These are phyloP conservation scores for Drosophila anomalata DNA, from an alignment of 2,888 invertebrate species.

Conservation along the genomic window DNA sequence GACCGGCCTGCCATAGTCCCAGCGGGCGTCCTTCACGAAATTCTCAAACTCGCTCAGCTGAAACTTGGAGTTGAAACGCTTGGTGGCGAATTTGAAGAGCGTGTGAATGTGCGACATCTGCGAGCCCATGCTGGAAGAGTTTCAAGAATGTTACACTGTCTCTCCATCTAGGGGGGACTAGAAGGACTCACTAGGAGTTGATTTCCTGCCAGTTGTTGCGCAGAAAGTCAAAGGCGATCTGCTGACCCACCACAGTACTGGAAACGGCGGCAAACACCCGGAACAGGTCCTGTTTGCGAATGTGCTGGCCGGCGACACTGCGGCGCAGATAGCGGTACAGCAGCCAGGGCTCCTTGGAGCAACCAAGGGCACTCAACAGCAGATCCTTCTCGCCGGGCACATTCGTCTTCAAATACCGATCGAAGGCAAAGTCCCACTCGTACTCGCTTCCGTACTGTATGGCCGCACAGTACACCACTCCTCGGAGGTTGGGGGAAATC, in stretches of 20 bases:
- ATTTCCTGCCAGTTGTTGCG: constrained; percentile 90
- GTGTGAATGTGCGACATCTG: constrained; percentile 88
- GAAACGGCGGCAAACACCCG: constrained; percentile 91
- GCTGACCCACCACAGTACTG: constrained; percentile 90
- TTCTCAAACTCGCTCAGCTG: constrained; percentile 90
- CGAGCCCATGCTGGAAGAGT: constrained; percentile 87
- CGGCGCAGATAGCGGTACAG: constrained; percentile 89
- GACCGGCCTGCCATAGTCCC: constrained; percentile 90
- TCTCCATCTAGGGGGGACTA: neutral
- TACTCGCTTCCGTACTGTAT: constrained; percentile 91
- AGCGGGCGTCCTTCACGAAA: constrained; percentile 87
- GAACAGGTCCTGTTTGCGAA: constrained; percentile 92
- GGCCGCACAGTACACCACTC: constrained; percentile 94
- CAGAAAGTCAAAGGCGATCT: constrained; percentile 91
- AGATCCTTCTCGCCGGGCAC: constrained; percentile 93
- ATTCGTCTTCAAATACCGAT: constrained; percentile 89
- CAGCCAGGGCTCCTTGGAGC: constrained; percentile 92
- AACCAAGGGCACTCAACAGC: constrained; percentile 91
- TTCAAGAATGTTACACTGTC: neutral
- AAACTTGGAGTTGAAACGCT: constrained; percentile 89
- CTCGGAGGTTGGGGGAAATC: constrained; percentile 92
- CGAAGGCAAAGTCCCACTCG: constrained; percentile 96
- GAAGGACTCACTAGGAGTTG: constrained; percentile 88
- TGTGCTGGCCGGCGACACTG: constrained; percentile 89
- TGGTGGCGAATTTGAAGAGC: constrained; percentile 89